These are phyloP conservation scores for Meloidogyne hapla DNA, from an alignment of 1,140 invertebrate genomes.

Conservation along the genomic window DNA sequence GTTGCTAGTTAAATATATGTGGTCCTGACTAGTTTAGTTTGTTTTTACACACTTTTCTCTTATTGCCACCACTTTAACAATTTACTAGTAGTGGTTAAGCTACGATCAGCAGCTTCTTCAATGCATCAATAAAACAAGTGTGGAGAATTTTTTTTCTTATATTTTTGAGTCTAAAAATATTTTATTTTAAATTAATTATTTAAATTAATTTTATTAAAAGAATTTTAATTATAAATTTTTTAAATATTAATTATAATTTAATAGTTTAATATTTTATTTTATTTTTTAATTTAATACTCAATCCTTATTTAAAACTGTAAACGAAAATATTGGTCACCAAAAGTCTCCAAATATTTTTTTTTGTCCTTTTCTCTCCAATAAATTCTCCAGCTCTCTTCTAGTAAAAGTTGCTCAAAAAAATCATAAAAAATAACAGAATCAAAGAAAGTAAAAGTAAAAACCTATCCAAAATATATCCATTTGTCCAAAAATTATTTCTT, in stretches of 20 bases:
- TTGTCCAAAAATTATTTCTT: neutral
- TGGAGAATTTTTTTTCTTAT: neutral
- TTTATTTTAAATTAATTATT: neutral
- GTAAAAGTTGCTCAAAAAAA: neutral
- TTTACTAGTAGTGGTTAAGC: neutral
- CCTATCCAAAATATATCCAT: neutral
- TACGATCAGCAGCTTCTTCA: neutral
- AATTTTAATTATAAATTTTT: too few species aligned
- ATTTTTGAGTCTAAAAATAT: neutral
- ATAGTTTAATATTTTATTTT: neutral
- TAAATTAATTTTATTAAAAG: neutral
- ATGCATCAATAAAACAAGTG: neutral
- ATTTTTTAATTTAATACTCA: neutral
- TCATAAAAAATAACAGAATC: neutral
- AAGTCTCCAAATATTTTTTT: neutral
- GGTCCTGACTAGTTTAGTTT: neutral
- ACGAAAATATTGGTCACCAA: neutral
- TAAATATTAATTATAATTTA: too few species aligned
- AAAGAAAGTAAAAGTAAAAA: neutral
- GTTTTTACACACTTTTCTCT: neutral
- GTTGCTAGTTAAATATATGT: neutral
- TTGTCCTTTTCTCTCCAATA: neutral
- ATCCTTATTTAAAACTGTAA: neutral
- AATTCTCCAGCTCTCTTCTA: neutral
- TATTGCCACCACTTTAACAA: neutral